Conservation (phyloP, 2,888 invertebrate species). For the Xanthorhoe spadicearia region DNA sequence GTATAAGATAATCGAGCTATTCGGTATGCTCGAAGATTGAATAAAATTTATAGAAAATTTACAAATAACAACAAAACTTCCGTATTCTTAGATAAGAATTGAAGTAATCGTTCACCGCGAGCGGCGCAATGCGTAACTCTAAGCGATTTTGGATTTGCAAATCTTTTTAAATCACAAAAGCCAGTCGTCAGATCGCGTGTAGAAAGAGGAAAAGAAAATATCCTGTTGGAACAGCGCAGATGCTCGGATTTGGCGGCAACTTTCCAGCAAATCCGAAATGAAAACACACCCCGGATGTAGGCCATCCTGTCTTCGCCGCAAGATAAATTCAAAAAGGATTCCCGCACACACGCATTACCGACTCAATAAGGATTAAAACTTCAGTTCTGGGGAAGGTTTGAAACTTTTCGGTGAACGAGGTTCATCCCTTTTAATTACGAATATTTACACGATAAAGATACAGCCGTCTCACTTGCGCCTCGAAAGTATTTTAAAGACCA, state of each 20-base stretch:
- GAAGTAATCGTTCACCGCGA: slow-evolving; percentile 57
- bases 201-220: slow-evolving; percentile 80
- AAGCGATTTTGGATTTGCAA: slow-evolving; percentile 77
- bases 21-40: background rate
- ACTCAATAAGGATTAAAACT: slow-evolving; percentile 81
- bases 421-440: slow-evolving; percentile 72
- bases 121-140: slow-evolving; percentile 54
- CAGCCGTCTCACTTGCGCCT: slow-evolving; percentile 46
- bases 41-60: background rate
- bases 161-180: slow-evolving; percentile 84
- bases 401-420: slow-evolving; percentile 69
- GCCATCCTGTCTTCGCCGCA: slow-evolving; percentile 67
- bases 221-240: slow-evolving; percentile 74
- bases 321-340: slow-evolving; percentile 79
- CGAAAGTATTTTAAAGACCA: slow-evolving; percentile 47
- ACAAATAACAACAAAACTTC: background rate
- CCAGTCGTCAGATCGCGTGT: slow-evolving; percentile 80
- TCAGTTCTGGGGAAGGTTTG: slow-evolving; percentile 69
- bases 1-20: background rate
- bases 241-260: slow-evolving; percentile 78
- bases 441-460: slow-evolving; percentile 63
- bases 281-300: slow-evolving; percentile 79
- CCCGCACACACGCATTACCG: slow-evolving; percentile 69
- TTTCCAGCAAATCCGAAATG: slow-evolving; percentile 80
- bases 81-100: slow-evolving; percentile 1